These are phyloP conservation scores for Spondyliosoma cantharus DNA, from an alignment of 2,797 vertebrate species.

Conservation along the genomic window DNA sequence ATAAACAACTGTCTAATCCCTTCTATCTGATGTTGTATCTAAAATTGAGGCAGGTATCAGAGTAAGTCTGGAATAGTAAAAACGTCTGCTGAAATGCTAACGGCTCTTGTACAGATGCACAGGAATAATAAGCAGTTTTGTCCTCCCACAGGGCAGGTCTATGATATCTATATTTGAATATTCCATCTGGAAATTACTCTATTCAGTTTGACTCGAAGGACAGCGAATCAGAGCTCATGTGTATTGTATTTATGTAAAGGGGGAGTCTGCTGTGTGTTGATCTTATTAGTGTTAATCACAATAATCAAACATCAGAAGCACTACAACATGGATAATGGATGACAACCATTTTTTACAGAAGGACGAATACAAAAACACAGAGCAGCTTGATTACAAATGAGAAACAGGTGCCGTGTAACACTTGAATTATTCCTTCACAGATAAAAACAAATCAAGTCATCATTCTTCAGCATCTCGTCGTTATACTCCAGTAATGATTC, in stretches of 20 bases:
- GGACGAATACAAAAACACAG: not conserved
- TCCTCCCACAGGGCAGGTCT: not conserved
- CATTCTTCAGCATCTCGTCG: constrained; percentile 12
- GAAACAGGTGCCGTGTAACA: constrained; percentile 20
- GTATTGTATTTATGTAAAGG: not conserved
- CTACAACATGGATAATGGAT: not conserved
- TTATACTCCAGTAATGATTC: not conserved
- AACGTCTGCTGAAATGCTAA: not conserved
- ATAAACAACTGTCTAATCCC: constrained; percentile 17
- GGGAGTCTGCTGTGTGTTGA: not conserved
- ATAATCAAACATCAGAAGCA: constrained; percentile 7
- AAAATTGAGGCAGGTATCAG: constrained; percentile 16
- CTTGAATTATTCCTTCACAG: not conserved
- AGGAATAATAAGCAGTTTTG: constrained; percentile 1
- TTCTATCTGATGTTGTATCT: not conserved
- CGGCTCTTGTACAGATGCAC: not conserved
- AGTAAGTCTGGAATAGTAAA: constrained; percentile 7
- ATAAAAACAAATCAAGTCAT: constrained; percentile 30
- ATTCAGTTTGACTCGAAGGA: not conserved
- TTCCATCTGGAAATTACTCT: not conserved
- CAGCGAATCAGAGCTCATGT: not conserved
- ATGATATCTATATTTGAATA: not conserved
- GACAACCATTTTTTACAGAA: not conserved
- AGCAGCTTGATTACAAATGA: constrained; percentile 33
- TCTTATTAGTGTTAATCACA: constrained; percentile 4